Evolutionary conservation across 2,888 invertebrate genomes (phyloP).

Genomic region (Cosmia pyralina): DNA sequence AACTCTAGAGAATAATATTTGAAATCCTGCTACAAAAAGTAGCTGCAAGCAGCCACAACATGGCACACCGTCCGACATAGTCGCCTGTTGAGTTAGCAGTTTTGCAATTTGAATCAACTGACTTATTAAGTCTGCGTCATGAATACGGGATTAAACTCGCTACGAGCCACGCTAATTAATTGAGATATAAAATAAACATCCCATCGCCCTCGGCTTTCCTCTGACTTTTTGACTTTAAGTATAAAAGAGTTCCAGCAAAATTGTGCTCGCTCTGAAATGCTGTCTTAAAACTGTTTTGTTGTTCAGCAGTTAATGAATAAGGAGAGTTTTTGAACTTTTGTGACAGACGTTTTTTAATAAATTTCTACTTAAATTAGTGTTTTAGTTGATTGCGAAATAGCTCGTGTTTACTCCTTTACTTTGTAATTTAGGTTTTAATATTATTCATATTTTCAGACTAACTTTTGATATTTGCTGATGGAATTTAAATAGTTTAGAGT

Average conservation of each 20-base stretch:
- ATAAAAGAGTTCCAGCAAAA: conserved; percentile 58
- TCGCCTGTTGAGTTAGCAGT: conserved; percentile 71
- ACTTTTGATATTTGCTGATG: conserved; percentile 32
- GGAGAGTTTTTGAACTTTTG: conserved; percentile 47
- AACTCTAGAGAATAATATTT: not conserved
- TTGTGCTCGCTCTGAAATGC: conserved; percentile 41
- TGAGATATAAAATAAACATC: conserved; percentile 70
- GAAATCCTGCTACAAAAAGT: conserved; percentile 26
- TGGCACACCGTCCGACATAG: conserved; percentile 32
- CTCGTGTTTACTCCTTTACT: conserved; percentile 36
- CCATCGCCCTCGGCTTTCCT: conserved; percentile 42
- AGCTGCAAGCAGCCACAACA: not conserved
- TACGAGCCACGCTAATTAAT: conserved; percentile 68
- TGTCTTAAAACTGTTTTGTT: conserved; percentile 30
- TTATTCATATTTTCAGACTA: conserved; percentile 47
- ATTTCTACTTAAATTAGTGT: conserved; percentile 31
- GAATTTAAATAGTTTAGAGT: conserved; percentile 45
- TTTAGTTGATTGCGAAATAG: conserved; percentile 48
- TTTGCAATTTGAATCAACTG: conserved; percentile 72
- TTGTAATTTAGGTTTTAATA: conserved; percentile 35
- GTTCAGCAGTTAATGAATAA: conserved; percentile 53
- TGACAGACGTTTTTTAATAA: conserved; percentile 53
- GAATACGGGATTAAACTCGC: conserved; percentile 68
- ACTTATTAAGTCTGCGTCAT: conserved; percentile 71
- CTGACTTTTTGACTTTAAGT: conserved; percentile 62